Base-by-base conservation (phyloP, 2,113 vertebrate genomes). In the Cercocebus atys region DNA sequence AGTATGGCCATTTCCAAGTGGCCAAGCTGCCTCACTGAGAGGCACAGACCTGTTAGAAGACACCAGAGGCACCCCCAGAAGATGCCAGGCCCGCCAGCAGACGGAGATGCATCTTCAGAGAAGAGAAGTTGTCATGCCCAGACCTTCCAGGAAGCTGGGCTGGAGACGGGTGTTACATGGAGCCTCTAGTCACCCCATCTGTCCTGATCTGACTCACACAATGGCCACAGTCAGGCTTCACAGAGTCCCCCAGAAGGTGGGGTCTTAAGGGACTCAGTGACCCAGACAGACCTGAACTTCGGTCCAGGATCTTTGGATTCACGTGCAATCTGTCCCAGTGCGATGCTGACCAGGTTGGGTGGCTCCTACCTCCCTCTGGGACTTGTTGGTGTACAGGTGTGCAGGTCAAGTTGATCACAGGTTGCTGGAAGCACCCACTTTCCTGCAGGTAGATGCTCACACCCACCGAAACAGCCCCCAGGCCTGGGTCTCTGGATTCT, bases 271-370 rank as follows among this genome's bases (percentile, higher is more conserved):
- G 7, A 9, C 55, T 76, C 20, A 8, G 16, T 25, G 43, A 47
- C 43, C 55, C 40, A 20, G 57, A 50, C 16, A 20, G 22, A 38
- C 32, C 43, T 38, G 32, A 64, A 43, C 23, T n/a, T 47, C 14
- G 43, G 6, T n/a, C 66, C 0, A 16, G 40, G 43, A 14, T 50
- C 40, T 32, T 25, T 20, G 57, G 12, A 30, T 78, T 18, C 20
- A 7, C 3, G 0, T 1, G 1, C 35, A 0, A 0, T 50, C 35
- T 3, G 35, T 50, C 23, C 59, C 1, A 43, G 43, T 0, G 23
- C 10, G 88, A 38, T 12, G 27, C n/a, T 20, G 38, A 12, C 23
- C 35, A 9, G 32, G 57, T 2, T 27, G 10, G 27, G 70, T 30
- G 43, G 32, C 43, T 66, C 10, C 43, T 2, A 9, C 43, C 75